Evolutionary conservation across 2,797 vertebrate species (phyloP).

Genomic region (Dendrocincla fuliginosa): DNA sequence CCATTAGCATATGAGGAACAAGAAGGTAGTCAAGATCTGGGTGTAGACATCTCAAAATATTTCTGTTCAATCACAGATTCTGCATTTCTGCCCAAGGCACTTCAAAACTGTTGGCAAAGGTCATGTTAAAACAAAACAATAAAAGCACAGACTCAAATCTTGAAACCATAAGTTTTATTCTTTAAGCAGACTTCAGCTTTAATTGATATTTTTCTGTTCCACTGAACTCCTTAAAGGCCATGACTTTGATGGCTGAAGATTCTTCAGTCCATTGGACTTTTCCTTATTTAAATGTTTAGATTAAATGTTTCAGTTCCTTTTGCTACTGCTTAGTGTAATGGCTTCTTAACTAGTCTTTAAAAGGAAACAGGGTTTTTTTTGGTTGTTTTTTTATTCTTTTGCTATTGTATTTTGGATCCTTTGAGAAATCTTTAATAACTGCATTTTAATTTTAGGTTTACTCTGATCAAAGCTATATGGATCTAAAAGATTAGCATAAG

Average conservation of each 20-base stretch:
- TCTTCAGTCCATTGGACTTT: not conserved
- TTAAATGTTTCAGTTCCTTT: not conserved
- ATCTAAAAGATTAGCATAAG: not conserved
- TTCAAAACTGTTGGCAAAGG: not conserved
- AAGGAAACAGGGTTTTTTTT: not conserved
- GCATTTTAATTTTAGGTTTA: not conserved
- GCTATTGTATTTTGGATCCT: not conserved
- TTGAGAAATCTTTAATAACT: not conserved
- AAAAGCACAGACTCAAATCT: not conserved
- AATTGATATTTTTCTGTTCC: not conserved
- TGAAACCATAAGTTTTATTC: not conserved
- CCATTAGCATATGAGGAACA: not conserved
- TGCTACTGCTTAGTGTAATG: not conserved
- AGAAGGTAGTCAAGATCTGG: not conserved
- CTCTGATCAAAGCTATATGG: not conserved
- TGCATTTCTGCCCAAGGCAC: not conserved
- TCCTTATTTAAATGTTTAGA: not conserved
- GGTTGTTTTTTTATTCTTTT: not conserved
- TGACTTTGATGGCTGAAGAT: not conserved
- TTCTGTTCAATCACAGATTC: not conserved
- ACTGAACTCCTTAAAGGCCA: not conserved
- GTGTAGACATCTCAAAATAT: not conserved
- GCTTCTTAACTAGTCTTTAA: not conserved
- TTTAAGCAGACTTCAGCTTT: not conserved
- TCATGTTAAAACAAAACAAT: not conserved